Evolutionary conservation across 2,888 invertebrate species (phyloP).

Genomic region (Lingula anatina): DNA sequence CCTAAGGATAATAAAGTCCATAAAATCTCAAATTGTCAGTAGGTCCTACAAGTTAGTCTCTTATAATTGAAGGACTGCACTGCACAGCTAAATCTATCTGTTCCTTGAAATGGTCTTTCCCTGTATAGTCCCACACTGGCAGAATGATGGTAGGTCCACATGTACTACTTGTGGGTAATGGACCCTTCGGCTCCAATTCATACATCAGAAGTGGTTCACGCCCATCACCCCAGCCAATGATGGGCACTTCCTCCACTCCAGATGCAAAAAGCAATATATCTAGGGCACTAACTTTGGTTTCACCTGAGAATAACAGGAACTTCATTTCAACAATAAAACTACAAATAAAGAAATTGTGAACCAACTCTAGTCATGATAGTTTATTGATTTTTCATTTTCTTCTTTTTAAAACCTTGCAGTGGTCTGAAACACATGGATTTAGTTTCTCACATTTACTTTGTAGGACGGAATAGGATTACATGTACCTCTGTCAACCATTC

Average conservation of each 20-base stretch:
- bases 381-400: too few relatives aligned
- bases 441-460: too few relatives aligned
- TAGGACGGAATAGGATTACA: too few relatives aligned
- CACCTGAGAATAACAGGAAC: neutral
- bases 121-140: neutral
- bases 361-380: too few relatives aligned
- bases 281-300: neutral
- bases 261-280: neutral
- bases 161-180: neutral
- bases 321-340: too few relatives aligned
- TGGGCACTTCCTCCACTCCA: neutral
- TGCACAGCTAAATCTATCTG: neutral
- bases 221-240: neutral
- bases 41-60: too few relatives aligned
- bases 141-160: neutral
- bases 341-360: too few relatives aligned
- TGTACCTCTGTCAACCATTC: too few relatives aligned
- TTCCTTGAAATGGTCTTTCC: neutral
- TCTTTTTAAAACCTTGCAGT: too few relatives aligned
- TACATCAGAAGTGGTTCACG: neutral
- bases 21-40: too few relatives aligned
- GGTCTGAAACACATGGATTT: too few relatives aligned
- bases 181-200: neutral
- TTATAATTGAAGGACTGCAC: neutral
- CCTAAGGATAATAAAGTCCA: too few relatives aligned